Evolutionary conservation across 2,113 vertebrate species (phyloP).

Genomic region (Pangasianodon gigas): DNA sequence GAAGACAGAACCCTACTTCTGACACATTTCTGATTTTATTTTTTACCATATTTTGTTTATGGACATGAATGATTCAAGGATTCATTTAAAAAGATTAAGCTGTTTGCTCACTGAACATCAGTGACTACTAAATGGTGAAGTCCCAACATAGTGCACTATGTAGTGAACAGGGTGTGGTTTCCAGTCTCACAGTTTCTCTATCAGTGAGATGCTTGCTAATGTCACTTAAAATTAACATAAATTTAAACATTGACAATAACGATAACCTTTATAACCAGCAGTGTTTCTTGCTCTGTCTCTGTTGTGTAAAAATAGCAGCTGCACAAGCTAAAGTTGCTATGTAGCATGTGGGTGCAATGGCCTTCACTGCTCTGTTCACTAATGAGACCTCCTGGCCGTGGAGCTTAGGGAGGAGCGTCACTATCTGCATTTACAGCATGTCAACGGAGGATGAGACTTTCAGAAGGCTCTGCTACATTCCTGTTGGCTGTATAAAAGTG

Average conservation of each 20-base stretch:
- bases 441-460: slow-evolving; percentile 66
- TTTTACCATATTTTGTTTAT: neutral
- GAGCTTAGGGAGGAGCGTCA: slow-evolving; percentile 63
- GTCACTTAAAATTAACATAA: neutral
- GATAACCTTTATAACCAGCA: neutral
- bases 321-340: slow-evolving; percentile 66
- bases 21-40: neutral
- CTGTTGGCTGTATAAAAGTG: slow-evolving; percentile 69
- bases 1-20: neutral
- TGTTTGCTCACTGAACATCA: neutral
- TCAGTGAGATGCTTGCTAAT: too few relatives aligned
- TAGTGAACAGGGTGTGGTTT: neutral
- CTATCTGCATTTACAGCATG: slow-evolving; percentile 72
- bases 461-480: slow-evolving; percentile 70
- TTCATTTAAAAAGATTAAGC: neutral
- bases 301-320: slow-evolving; percentile 58
- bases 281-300: neutral
- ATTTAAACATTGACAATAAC: neutral
- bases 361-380: slow-evolving; percentile 60
- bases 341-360: slow-evolving; percentile 64
- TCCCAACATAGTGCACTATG: neutral
- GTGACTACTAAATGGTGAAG: neutral
- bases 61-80: neutral
- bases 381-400: slow-evolving; percentile 63
- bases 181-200: neutral